Conservation (phyloP, 2,797 vertebrate genomes). For the Alectoris magna region DNA sequence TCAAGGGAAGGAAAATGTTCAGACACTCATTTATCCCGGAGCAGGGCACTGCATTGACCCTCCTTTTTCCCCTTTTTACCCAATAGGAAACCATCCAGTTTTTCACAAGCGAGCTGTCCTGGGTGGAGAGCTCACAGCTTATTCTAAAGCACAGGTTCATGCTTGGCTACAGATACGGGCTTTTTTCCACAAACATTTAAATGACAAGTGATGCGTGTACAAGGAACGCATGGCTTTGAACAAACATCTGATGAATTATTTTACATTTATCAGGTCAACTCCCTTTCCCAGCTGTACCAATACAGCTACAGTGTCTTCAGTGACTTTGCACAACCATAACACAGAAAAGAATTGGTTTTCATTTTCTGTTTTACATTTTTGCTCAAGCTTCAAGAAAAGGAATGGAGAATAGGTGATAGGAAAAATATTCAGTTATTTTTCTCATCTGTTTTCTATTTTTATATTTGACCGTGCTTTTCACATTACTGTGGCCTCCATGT, state of each 20-base stretch:
- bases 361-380: neutral
- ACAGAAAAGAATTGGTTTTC: neutral
- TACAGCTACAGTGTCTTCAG: neutral
- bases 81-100: neutral
- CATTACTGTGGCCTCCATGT: neutral
- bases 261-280: neutral
- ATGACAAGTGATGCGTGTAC: neutral
- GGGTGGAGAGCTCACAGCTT: neutral
- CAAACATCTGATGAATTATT: neutral
- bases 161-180: conserved; percentile 16
- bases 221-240: neutral
- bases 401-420: neutral
- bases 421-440: neutral
- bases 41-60: conserved; percentile 21
- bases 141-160: conserved; percentile 23
- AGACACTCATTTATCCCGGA: conserved; percentile 5
- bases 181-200: conserved; percentile 26
- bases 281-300: neutral
- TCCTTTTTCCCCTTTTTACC: neutral
- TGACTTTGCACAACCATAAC: neutral
- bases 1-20: conserved; percentile 19
- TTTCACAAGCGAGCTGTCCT: neutral
- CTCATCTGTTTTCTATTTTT: neutral
- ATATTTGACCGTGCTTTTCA: neutral
- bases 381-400: neutral